Percentiles rank a stretch among this genome's conserved stretches.
Conservation (phyloP, 2,113 vertebrate genomes). For the Oophaga pumilio region DNA sequence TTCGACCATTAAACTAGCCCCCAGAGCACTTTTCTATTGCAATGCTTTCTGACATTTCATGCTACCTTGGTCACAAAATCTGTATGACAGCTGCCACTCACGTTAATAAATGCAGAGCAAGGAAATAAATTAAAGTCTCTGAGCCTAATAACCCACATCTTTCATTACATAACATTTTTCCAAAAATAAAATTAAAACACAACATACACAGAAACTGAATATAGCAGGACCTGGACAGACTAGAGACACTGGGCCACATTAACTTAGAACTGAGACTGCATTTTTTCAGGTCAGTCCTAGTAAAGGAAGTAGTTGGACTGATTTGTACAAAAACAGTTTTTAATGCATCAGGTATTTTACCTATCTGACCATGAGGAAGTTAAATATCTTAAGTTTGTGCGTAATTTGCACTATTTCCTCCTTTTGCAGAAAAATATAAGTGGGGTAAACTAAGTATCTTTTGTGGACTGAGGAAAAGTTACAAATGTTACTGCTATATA, state of each 20-base stretch:
- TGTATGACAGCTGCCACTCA: slow-evolving; percentile 20
- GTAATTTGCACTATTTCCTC: too few relatives aligned
- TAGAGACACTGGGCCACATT: background rate
- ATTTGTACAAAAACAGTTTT: too few relatives aligned
- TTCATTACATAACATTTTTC: background rate
- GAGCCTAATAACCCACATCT: slow-evolving; percentile 8
- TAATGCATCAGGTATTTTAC: too few relatives aligned
- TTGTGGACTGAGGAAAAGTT: too few relatives aligned
- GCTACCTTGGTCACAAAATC: slow-evolving; percentile 23
- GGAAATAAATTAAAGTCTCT: slow-evolving; percentile 13
- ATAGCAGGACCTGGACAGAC: background rate
- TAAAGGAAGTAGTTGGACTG: too few relatives aligned
- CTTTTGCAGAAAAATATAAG: too few relatives aligned
- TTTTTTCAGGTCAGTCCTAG: too few relatives aligned
- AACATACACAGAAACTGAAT: background rate
- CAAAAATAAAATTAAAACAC: background rate
- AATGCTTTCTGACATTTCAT: slow-evolving; percentile 15
- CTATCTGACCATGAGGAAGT: too few relatives aligned
- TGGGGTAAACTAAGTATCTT: too few relatives aligned
- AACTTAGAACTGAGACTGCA: background rate
- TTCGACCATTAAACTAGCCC: background rate
- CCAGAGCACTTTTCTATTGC: background rate
- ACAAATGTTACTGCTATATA: too few relatives aligned
- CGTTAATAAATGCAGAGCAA: slow-evolving; percentile 19
- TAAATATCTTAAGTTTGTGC: too few relatives aligned